These are phyloP conservation scores for Enhydra lutris DNA, from an alignment of 2,113 vertebrate genomes.

Conservation along the genomic window DNA sequence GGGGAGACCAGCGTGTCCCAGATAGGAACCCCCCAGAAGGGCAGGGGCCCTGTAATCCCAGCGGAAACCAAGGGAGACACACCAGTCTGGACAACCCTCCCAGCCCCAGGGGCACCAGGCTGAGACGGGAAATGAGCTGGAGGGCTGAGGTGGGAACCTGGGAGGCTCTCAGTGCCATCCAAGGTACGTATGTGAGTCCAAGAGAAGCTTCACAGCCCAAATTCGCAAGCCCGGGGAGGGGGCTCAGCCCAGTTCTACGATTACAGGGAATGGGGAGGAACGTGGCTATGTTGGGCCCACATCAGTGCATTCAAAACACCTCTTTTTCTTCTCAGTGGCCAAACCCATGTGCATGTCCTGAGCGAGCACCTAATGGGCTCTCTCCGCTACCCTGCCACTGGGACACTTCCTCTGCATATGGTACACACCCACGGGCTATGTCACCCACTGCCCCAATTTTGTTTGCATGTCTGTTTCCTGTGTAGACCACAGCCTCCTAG, in stretches of 20 bases:
- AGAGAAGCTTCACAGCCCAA: not conserved
- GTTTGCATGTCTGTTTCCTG: conserved; percentile 16
- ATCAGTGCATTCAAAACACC: not conserved
- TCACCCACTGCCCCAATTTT: not conserved
- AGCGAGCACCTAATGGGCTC: not conserved
- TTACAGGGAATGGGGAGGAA: not conserved
- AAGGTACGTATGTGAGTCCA: rapidly evolving
- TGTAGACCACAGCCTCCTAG: not conserved
- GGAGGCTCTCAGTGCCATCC: not conserved
- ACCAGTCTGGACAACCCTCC: not conserved
- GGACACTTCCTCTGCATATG: not conserved
- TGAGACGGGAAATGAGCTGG: not conserved
- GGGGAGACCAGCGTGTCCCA: not conserved
- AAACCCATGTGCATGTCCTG: not conserved
- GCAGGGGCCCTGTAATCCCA: not conserved
- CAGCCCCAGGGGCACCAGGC: too few relatives aligned
- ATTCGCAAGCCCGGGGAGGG: not conserved
- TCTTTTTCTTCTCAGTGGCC: not conserved
- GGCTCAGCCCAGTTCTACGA: not conserved
- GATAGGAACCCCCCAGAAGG: not conserved
- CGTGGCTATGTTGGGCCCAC: too few relatives aligned
- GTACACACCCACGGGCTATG: not conserved
- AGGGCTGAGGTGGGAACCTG: not conserved
- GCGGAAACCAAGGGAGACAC: not conserved
- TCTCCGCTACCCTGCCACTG: not conserved